phyloP scores from a whole-genome alignment of 2,113 vertebrate species.

The Sinosuthora webbiana region DNA sequence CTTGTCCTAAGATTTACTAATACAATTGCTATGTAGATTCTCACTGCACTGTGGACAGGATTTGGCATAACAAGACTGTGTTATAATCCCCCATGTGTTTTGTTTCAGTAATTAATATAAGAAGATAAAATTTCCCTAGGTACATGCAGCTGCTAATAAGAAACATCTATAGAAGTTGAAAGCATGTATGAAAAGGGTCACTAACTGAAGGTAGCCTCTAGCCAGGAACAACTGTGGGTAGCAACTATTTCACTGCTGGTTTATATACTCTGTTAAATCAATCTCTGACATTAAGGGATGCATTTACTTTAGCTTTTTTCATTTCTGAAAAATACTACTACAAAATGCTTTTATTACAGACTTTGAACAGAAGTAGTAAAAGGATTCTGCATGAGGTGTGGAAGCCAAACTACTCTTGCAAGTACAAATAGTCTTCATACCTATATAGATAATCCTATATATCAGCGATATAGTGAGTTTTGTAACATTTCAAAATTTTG shows the following conservation, averaged over 20 bases:
- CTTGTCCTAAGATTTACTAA: neutral
- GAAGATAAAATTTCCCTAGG: neutral
- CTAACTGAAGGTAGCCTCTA: neutral
- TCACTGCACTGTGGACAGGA: neutral
- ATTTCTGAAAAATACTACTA: neutral
- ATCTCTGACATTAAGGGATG: neutral
- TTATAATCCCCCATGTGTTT: neutral
- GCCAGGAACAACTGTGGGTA: neutral
- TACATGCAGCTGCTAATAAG: neutral
- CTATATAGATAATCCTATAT: neutral
- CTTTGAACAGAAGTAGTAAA: neutral
- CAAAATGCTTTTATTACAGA: neutral
- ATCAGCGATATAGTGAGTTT: neutral
- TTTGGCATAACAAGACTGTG: accelerated
- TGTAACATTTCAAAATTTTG: neutral
- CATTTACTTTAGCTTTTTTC: neutral
- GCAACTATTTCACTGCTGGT: neutral
- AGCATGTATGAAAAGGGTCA: neutral
- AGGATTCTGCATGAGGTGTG: neutral
- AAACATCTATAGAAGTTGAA: neutral
- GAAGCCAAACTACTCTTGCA: neutral
- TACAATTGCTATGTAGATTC: neutral
- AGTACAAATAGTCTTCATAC: neutral
- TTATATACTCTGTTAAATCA: neutral
- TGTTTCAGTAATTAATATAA: neutral